Base-by-base conservation (phyloP, 1,140 invertebrate species). In the Chironomus tepperi region DNA sequence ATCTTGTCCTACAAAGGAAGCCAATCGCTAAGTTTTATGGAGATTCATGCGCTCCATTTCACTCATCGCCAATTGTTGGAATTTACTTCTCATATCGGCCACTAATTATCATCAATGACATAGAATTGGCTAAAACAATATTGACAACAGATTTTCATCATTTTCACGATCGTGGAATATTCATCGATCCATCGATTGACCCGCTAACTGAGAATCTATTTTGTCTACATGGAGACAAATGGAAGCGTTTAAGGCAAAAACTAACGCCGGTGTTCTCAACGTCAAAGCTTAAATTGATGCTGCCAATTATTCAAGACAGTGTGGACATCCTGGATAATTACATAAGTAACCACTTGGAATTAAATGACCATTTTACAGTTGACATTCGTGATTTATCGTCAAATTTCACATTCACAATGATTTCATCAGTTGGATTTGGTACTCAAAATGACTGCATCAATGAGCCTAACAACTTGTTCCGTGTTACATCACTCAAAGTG, bases 261-360 rank as follows among this genome's bases (percentile, higher is more conserved):
- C 74, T 88, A 0, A 82, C 82, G 0, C 86, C 86, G 2, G 84
- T 83, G 0, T 87, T 88, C 75, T 86, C 82, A 0, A 83, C 83
- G 0, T 83, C 81, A 42, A 88, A 87, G 77, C 82, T 88, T 75
- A 88, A 86, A 76, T 77, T 78, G 7, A 87, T 88, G 84, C 86
- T 87, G 73, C 78, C 79, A 3, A 80, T 83, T 0, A 75, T 87
- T 5, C 75, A 80, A 18, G 79, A 83, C 43, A 77, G 82, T 76
- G 77, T 78, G 74, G 75, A 81, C 75, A 3, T 74, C 18, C 57
- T 84, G n/a, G 21, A 73, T 0, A 74, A 77, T 5, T 76, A 74
- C 74, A 34, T 70, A 76, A 7, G 7, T 19, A 34, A 24, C 64
- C 21, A 7, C 73, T n/a, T 74, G 77, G 7, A 77, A 78, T 0